A percentile compares a stretch with the other conserved stretches of the same genome.
These are phyloP conservation scores for Tapirus terrestris DNA, from an alignment of 2,113 vertebrate genomes.

Conservation along the genomic window DNA sequence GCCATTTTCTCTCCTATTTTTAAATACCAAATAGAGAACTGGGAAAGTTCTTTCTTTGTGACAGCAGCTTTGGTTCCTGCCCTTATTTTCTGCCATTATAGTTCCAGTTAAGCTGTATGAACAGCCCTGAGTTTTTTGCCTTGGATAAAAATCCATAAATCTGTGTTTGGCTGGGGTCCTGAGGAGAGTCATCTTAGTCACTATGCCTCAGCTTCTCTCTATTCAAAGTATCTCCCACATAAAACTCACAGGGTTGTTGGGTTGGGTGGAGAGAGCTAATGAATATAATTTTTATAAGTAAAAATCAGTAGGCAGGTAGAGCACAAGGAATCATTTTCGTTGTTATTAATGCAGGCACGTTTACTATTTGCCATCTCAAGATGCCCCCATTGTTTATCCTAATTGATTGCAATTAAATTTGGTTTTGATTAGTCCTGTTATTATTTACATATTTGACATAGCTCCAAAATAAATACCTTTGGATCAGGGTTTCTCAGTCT, in stretches of 20 bases:
- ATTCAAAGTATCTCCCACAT: neutral
- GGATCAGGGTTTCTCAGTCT: neutral
- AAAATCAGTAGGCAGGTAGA: conserved; percentile 17
- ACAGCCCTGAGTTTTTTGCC: conserved; percentile 39
- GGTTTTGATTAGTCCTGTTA: conserved; percentile 36
- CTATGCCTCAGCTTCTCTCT: conserved; percentile 50
- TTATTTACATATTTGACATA: conserved; percentile 22
- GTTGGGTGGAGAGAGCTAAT: neutral
- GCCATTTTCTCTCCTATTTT: conserved; percentile 75
- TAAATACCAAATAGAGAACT: conserved; percentile 78
- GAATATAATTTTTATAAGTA: conserved; percentile 39
- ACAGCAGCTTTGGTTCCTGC: conserved; percentile 71
- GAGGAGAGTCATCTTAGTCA: neutral
- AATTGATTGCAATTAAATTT: conserved; percentile 50
- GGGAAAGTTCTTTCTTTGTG: conserved; percentile 72
- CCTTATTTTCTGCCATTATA: conserved; percentile 72
- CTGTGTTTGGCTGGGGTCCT: conserved; percentile 1
- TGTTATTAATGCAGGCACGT: neutral
- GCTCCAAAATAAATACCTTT: neutral
- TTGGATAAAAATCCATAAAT: conserved; percentile 45
- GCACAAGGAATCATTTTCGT: conserved; percentile 10
- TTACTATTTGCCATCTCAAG: neutral
- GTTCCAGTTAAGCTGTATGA: conserved; percentile 66
- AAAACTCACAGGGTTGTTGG: neutral
- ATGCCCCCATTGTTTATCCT: neutral